phyloP scores from a whole-genome alignment of 2,797 vertebrate genomes.

The Hemitrygon akajei region DNA sequence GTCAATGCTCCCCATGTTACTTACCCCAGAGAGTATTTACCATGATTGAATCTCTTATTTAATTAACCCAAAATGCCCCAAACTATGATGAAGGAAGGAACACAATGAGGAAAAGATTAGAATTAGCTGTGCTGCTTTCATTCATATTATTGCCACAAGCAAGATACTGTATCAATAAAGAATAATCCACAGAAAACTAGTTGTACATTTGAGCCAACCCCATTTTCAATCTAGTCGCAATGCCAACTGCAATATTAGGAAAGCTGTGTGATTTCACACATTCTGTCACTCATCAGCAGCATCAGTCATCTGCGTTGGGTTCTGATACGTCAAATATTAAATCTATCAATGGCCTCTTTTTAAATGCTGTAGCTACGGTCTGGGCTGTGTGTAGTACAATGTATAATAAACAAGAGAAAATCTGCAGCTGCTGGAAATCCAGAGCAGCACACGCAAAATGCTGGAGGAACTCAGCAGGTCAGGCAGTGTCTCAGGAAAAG shows the following conservation, averaged over 20 bases:
- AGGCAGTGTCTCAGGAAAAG: too few relatives aligned
- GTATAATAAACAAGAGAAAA: background rate
- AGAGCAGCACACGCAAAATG: too few relatives aligned
- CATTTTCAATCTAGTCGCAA: background rate
- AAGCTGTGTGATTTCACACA: background rate
- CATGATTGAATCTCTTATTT: background rate
- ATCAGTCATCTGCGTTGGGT: background rate
- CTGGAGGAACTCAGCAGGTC: too few relatives aligned
- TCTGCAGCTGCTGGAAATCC: too few relatives aligned
- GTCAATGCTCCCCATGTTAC: background rate
- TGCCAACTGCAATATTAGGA: background rate
- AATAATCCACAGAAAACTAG: slow-evolving; percentile 24
- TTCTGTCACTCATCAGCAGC: background rate
- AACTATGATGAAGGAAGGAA: background rate
- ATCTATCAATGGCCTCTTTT: background rate
- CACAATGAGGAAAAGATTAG: slow-evolving; percentile 2
- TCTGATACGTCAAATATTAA: background rate
- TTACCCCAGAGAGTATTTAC: background rate
- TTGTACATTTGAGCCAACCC: background rate
- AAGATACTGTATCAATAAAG: slow-evolving; percentile 9
- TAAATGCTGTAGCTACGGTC: background rate
- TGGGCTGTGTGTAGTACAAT: background rate
- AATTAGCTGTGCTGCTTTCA: background rate
- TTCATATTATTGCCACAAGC: slow-evolving; percentile 19
- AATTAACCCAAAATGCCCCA: background rate